A percentile compares a stretch with the other conserved stretches of the same genome.
Evolutionary conservation across 2,888 invertebrate genomes (phyloP).

Genomic region (Nymphalis polychloros): DNA sequence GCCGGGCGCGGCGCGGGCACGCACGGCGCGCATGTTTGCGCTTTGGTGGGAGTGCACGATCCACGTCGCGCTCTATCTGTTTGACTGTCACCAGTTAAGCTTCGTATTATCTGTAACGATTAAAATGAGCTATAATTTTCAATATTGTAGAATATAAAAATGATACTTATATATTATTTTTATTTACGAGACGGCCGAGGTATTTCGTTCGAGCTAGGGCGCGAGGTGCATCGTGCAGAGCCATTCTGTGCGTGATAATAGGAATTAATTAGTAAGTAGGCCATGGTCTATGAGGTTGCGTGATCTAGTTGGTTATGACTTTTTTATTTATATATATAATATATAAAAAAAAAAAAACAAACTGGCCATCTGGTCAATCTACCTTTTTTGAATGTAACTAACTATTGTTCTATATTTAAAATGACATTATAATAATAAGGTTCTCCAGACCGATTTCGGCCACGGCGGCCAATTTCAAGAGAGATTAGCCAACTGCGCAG

Average conservation of each 20-base stretch:
- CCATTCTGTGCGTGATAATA: not conserved
- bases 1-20: slow-evolving; percentile 26
- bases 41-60: slow-evolving; percentile 11
- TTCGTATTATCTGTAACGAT: slow-evolving; percentile 13
- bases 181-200: slow-evolving; percentile 9
- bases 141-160: not conserved
- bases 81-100: not conserved
- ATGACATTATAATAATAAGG: not conserved
- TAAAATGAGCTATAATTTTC: not conserved
- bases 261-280: too few species aligned
- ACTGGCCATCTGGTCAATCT: too few species aligned
- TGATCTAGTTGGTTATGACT: not conserved
- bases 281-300: not conserved
- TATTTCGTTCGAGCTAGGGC: not conserved
- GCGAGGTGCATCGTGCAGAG: slow-evolving; percentile 13
- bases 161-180: not conserved
- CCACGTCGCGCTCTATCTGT: slow-evolving; percentile 10
- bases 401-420: not conserved
- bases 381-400: too few species aligned
- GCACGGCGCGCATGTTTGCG: slow-evolving; percentile 15
- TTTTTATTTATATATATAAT: not conserved
- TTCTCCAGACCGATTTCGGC: too few species aligned
- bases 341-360: too few species aligned
- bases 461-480: too few species aligned
- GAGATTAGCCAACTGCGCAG: too few species aligned